Evolutionary conservation across 2,113 vertebrate species (phyloP).

Genomic region (Gavialis gangeticus): DNA sequence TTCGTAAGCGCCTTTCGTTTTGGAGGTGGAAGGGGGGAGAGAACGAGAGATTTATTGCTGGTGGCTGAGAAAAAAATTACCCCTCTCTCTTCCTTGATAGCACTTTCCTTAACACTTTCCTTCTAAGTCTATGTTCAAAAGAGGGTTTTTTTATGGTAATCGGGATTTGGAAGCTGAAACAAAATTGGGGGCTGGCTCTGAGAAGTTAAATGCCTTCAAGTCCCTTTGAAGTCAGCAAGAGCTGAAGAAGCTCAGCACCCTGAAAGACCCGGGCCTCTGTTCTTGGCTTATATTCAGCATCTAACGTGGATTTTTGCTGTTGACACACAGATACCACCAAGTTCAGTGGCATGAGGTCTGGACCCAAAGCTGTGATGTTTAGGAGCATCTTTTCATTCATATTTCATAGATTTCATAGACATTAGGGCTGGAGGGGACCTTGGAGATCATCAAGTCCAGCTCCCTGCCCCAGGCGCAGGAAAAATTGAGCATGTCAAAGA

Average conservation of each 20-base stretch:
- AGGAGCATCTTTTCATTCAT: slow-evolving; percentile 30
- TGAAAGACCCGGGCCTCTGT: slow-evolving; percentile 19
- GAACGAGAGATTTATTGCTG: neutral
- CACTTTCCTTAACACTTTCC: slow-evolving; percentile 24
- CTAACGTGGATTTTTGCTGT: slow-evolving; percentile 55
- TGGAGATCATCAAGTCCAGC: no score
- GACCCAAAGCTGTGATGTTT: slow-evolving; percentile 60
- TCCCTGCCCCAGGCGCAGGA: no score
- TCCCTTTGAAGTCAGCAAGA: slow-evolving; percentile 63
- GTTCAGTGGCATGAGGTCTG: slow-evolving; percentile 35
- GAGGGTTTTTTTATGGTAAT: slow-evolving; percentile 35
- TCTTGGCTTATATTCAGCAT: slow-evolving; percentile 33
- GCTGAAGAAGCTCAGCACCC: slow-evolving; percentile 46
- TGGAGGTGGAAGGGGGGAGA: neutral
- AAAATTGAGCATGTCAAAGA: neutral
- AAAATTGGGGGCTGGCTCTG: slow-evolving; percentile 38
- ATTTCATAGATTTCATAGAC: no score
- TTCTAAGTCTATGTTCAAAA: slow-evolving; percentile 37
- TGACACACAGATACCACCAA: slow-evolving; percentile 45
- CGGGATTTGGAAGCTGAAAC: slow-evolving; percentile 60
- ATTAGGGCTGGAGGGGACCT: no score
- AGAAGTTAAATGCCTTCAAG: slow-evolving; percentile 59
- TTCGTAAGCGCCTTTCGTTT: neutral
- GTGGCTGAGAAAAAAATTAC: slow-evolving; percentile 33
- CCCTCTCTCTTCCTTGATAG: slow-evolving; percentile 32